phyloP scores from a whole-genome alignment of 2,888 invertebrate genomes.

The Imbricaverruca yamaguchii region DNA sequence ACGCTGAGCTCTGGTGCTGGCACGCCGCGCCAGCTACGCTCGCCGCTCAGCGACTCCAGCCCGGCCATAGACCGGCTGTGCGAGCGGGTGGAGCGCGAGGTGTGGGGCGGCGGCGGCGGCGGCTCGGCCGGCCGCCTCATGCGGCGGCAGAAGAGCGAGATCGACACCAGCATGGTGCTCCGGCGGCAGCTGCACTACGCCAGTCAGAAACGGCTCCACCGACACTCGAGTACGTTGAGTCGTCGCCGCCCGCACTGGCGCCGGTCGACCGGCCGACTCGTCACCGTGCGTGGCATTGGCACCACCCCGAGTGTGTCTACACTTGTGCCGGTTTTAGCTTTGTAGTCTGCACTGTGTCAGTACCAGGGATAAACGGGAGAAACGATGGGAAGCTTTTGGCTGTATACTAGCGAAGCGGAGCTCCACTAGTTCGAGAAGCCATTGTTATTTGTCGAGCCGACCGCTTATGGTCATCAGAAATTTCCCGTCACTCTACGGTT shows the following conservation, averaged over 20 bases:
- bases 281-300: background rate
- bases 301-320: background rate
- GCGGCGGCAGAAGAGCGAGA: constrained; percentile 4
- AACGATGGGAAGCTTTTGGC: background rate
- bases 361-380: background rate
- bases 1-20: background rate
- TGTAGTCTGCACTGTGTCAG: background rate
- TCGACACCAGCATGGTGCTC: background rate
- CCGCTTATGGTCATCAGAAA: no score
- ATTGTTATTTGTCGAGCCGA: no score
- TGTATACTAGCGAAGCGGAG: background rate
- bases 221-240: background rate
- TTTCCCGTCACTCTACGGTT: no score
- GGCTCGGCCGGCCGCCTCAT: background rate
- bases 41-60: background rate
- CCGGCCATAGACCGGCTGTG: constrained; percentile 10
- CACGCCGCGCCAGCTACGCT: background rate
- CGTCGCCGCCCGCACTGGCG: background rate
- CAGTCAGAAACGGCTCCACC: background rate
- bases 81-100: constrained; percentile 10
- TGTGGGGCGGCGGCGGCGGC: constrained; percentile 15
- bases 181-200: constrained; percentile 1
- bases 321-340: background rate
- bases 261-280: background rate
- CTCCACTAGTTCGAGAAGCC: background rate